These are phyloP conservation scores for Ridgeia piscesae DNA, from an alignment of 1,140 invertebrate species.

Conservation along the genomic window DNA sequence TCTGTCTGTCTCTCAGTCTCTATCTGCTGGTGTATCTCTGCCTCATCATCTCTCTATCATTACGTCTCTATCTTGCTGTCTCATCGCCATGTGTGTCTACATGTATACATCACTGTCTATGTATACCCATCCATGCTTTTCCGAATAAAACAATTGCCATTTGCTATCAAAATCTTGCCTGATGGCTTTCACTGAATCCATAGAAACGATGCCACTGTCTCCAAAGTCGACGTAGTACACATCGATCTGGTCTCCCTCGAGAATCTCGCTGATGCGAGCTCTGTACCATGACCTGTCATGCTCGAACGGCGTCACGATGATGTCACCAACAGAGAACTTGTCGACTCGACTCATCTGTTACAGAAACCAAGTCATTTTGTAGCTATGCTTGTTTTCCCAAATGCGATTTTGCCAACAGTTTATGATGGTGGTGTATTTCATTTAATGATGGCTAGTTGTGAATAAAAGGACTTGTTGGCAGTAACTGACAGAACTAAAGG, in stretches of 20 bases:
- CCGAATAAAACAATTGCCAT: too few relatives aligned
- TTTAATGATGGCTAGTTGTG: too few relatives aligned
- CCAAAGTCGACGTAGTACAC: slow-evolving; percentile 82
- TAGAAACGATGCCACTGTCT: slow-evolving; percentile 67
- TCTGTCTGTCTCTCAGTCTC: neutral
- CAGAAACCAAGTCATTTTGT: neutral
- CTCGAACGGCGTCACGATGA: slow-evolving; percentile 76
- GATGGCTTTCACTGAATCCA: slow-evolving; percentile 69
- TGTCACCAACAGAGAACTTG: slow-evolving; percentile 68
- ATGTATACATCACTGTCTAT: too few relatives aligned
- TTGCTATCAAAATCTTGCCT: slow-evolving; percentile 33
- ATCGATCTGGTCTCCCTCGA: slow-evolving; percentile 62
- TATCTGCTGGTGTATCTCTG: neutral
- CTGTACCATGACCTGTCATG: slow-evolving; percentile 77
- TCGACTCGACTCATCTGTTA: neutral
- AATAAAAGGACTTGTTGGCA: too few relatives aligned
- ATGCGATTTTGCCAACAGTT: neutral
- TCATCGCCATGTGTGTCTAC: too few relatives aligned
- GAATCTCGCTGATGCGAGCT: slow-evolving; percentile 61
- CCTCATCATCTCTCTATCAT: too few relatives aligned
- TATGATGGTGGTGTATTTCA: neutral
- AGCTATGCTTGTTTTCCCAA: neutral
- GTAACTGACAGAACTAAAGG: too few relatives aligned
- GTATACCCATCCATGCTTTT: too few relatives aligned
- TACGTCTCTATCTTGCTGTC: too few relatives aligned